Base-by-base conservation (phyloP, 2,888 invertebrate genomes). In the Rhamphomyia laevipes region DNA sequence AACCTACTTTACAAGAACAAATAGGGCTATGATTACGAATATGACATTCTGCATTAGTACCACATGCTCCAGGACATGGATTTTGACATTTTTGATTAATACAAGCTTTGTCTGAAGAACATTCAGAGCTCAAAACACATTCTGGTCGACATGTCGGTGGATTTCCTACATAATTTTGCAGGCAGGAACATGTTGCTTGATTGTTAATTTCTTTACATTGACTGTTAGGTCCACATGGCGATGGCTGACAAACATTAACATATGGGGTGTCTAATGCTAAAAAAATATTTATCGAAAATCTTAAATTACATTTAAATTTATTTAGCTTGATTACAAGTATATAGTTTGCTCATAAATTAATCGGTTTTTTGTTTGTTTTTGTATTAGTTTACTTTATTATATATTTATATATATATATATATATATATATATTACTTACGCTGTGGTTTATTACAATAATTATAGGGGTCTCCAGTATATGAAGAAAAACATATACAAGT, bases 141-240 rank as follows among this genome's bases (percentile, higher is more conserved):
- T 87, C 86, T 0, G 85, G 85, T 54, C 81, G 74, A 63, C 88
- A 89, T 54, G 77, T 78, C 5, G 86, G 86, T 30, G 89, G 86
- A 15, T 76, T 74, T 30, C 82, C 82, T 45, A 77, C 73, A 65
- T 80, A 86, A 41, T 80, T 76, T 3, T 78, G 75, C 13, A 80
- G 73, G 59, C 86, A 86, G 4, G 81, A 78, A 59, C 86, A 86
- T 27, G 77, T 74, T 2, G 84, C 79, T 45, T 78, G 76, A 43
- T 74, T 70, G 48, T 74, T 73, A 11, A 68, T 59, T 42, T 73
- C 72, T 49, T 65, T 73, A 57, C 84, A 84, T 57, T 74, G 63
- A 27, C 80, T 72, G 61, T 80, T 77, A 5, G 76, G 73, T 33
- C 84, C 84, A 57, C 80, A 79, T 12, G 81, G 82, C 12, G 78